phyloP scores from a whole-genome alignment of 2,113 vertebrate genomes.

The Anolis sagrei region DNA sequence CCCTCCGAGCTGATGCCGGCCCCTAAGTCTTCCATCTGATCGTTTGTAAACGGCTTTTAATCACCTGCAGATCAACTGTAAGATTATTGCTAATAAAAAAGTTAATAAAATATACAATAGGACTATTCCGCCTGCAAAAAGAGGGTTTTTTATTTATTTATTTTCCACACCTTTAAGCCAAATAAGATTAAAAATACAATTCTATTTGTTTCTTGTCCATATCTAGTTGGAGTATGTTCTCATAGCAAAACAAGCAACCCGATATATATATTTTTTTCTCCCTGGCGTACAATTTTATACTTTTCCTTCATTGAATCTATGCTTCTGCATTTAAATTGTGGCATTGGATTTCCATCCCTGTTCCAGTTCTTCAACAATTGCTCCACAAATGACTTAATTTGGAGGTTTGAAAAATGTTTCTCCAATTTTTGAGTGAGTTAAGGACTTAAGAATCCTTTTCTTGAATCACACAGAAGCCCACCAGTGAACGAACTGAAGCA shows the following conservation, averaged over 20 bases:
- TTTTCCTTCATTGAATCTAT: slow-evolving; percentile 14
- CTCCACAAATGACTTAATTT: slow-evolving; percentile 8
- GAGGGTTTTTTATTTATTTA: too few species aligned
- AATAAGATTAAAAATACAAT: slow-evolving; percentile 65
- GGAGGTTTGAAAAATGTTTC: slow-evolving; percentile 21
- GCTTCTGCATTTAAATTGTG: slow-evolving; percentile 30
- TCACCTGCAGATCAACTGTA: slow-evolving; percentile 67
- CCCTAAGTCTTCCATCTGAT: too few species aligned
- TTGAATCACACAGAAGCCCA: not conserved
- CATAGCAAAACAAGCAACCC: slow-evolving; percentile 51
- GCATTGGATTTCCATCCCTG: not conserved
- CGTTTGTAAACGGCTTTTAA: slow-evolving; percentile 69
- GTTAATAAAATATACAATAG: slow-evolving; percentile 72
- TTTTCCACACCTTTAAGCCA: slow-evolving; percentile 56
- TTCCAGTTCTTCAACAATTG: slow-evolving; percentile 20
- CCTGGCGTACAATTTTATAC: slow-evolving; percentile 23
- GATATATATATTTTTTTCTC: slow-evolving; percentile 64
- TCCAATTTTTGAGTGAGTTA: not conserved
- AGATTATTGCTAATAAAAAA: slow-evolving; percentile 75
- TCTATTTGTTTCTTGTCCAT: slow-evolving; percentile 64
- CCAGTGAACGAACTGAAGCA: too few species aligned
- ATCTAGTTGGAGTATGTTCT: slow-evolving; percentile 59
- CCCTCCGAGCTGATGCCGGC: slow-evolving; percentile 55
- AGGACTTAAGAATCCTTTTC: not conserved
- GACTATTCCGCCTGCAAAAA: slow-evolving; percentile 55